These are phyloP conservation scores for Drosophila pegasa DNA, from an alignment of 2,888 invertebrate species.

Conservation along the genomic window DNA sequence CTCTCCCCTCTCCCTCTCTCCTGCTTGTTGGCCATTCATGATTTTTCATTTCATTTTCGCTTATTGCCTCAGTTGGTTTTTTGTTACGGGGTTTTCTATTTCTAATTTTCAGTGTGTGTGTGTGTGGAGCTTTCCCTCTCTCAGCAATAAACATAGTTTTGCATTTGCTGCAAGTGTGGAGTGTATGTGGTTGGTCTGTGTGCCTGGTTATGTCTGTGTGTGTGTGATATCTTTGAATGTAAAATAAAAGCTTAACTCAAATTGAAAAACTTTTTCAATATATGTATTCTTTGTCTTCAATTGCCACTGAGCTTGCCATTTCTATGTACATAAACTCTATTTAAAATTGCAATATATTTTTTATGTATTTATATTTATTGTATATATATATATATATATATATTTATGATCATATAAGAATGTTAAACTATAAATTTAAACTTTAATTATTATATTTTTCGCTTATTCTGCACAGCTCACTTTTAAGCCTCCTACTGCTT, in stretches of 20 bases:
- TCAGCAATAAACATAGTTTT: conserved; percentile 59
- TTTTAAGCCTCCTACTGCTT: too few relatives aligned
- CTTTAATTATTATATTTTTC: too few relatives aligned
- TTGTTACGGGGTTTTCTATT: conserved; percentile 62
- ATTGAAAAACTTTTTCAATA: conserved; percentile 79
- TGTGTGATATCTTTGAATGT: conserved; percentile 69
- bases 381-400: background rate
- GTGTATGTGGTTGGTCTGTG: background rate
- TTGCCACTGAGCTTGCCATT: conserved; percentile 15
- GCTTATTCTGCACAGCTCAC: too few relatives aligned
- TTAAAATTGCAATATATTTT: background rate
- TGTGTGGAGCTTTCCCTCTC: conserved; percentile 57
- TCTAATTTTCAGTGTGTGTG: conserved; percentile 66
- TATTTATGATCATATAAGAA: too few relatives aligned
- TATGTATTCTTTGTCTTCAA: conserved; percentile 53
- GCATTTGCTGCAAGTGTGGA: conserved; percentile 36
- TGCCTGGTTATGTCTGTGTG: conserved; percentile 16
- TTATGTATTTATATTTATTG: background rate
- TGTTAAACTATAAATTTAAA: too few relatives aligned
- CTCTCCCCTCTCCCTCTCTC: background rate
- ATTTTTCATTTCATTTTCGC: conserved; percentile 81
- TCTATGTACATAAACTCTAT: background rate
- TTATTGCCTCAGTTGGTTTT: conserved; percentile 76
- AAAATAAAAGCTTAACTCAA: conserved; percentile 77
- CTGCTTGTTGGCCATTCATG: conserved; percentile 68